Evolutionary conservation across 1,140 invertebrate genomes (phyloP).

Genomic region (Drosophila ficusphila): DNA sequence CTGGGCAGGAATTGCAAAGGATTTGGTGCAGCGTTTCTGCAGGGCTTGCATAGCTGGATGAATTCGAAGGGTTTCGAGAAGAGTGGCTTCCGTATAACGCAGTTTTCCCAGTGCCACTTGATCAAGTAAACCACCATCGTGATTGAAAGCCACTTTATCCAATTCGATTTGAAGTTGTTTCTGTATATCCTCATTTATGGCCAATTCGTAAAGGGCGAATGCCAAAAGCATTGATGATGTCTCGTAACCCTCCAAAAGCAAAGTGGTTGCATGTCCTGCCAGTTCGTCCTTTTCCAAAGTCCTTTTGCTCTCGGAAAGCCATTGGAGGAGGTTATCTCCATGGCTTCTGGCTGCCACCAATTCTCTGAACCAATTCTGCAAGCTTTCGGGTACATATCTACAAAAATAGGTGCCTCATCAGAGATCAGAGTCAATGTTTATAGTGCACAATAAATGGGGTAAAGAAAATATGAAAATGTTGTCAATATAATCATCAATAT

Average conservation of each 20-base stretch:
- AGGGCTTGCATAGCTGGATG: constrained; percentile 66
- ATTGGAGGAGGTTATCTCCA: constrained; percentile 35
- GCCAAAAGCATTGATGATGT: constrained; percentile 65
- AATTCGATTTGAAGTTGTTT: constrained; percentile 85
- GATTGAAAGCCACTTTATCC: constrained; percentile 68
- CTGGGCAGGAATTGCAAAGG: constrained; percentile 49
- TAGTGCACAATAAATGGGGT: too few species aligned
- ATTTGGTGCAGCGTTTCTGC: constrained; percentile 60
- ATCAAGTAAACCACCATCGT: constrained; percentile 67
- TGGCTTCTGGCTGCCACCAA: constrained; percentile 24
- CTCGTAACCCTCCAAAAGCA: constrained; percentile 71
- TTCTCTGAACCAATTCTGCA: constrained; percentile 42
- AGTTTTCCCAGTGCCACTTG: constrained; percentile 85
- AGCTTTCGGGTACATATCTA: constrained; percentile 45
- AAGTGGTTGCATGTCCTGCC: constrained; percentile 57
- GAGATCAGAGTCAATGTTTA: too few species aligned
- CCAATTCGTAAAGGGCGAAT: constrained; percentile 81
- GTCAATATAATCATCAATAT: too few species aligned
- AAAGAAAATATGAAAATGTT: too few species aligned
- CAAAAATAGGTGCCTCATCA: too few species aligned
- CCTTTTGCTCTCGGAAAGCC: constrained; percentile 18
- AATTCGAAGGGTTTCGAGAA: constrained; percentile 63
- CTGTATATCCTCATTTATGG: constrained; percentile 85
- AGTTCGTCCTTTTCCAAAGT: constrained; percentile 2
- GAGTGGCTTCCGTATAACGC: constrained; percentile 84